A percentile compares a stretch with the other conserved stretches of the same genome.
Evolutionary conservation across 1,140 invertebrate species (phyloP).

Genomic region (Propsilocerus akamusi): DNA sequence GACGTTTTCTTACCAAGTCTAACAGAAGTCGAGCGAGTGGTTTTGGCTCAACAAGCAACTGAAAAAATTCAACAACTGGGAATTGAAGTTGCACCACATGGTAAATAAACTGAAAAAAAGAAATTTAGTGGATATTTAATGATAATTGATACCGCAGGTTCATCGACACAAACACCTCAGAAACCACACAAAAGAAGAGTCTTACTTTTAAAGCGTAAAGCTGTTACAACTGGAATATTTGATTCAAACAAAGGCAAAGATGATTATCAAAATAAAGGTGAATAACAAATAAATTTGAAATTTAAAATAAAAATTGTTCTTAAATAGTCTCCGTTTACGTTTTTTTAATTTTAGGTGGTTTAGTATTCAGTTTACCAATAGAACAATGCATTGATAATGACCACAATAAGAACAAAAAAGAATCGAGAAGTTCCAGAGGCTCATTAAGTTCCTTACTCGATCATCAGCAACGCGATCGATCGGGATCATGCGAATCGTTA

Average conservation of each 20-base stretch:
- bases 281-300: constrained; percentile 5
- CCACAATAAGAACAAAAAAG: constrained; percentile 8
- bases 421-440: constrained; percentile 11
- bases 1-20: constrained; percentile 52
- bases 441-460: constrained; percentile 16
- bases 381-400: constrained; percentile 67
- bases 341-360: constrained; percentile 28
- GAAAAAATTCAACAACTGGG: constrained; percentile 75
- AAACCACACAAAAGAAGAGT: constrained; percentile 51
- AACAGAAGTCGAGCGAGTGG: constrained; percentile 59
- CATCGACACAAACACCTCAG: constrained; percentile 24
- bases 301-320: background rate
- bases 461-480: constrained; percentile 7
- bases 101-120: too few relatives aligned
- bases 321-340: background rate
- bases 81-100: constrained; percentile 48
- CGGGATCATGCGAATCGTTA: background rate
- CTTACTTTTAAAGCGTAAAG: constrained; percentile 62
- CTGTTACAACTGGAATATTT: constrained; percentile 67
- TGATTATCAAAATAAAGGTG: constrained; percentile 49
- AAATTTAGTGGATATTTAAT: too few relatives aligned
- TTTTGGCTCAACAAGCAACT: constrained; percentile 65
- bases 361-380: constrained; percentile 70
- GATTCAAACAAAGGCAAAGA: constrained; percentile 47
- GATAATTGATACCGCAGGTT: too few relatives aligned